These are phyloP conservation scores for Athalia rosae DNA, from an alignment of 2,888 invertebrate species.

Conservation along the genomic window DNA sequence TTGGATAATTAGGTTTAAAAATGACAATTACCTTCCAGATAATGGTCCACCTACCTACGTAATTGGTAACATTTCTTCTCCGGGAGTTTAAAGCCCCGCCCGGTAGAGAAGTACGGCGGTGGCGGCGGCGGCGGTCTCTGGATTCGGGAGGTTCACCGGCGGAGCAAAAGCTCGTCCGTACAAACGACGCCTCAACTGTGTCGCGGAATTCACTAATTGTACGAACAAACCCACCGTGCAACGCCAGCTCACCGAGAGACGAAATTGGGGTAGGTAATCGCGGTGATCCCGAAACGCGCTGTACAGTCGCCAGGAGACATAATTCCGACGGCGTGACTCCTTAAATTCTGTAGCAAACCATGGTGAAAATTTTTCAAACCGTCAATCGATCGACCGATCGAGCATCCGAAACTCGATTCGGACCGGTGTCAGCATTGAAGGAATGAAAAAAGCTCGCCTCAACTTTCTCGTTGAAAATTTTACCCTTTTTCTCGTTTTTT, in stretches of 20 bases:
- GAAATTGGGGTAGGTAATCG: slow-evolving; percentile 24
- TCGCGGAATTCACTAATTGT: slow-evolving; percentile 33
- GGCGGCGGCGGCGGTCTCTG: neutral
- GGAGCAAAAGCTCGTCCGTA: neutral
- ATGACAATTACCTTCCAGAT: slow-evolving; percentile 3
- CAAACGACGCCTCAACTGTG: slow-evolving; percentile 23
- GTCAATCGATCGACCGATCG: too few species aligned
- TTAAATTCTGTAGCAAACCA: too few species aligned
- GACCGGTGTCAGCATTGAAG: too few species aligned
- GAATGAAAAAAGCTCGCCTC: too few species aligned
- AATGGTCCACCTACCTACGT: neutral
- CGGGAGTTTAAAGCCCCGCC: neutral
- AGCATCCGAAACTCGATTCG: neutral
- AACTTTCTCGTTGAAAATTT: too few species aligned
- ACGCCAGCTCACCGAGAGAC: neutral
- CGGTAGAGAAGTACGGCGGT: too few species aligned
- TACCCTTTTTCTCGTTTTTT: too few species aligned
- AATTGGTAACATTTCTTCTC: slow-evolving; percentile 33
- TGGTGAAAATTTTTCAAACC: too few species aligned
- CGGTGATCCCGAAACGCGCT: neutral
- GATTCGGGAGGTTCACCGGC: slow-evolving; percentile 20
- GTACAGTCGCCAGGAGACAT: neutral
- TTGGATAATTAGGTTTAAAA: neutral
- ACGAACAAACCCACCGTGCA: neutral
- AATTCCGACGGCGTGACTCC: neutral